phyloP scores from a whole-genome alignment of 2,797 vertebrate species.

The Malacoraja senta region DNA sequence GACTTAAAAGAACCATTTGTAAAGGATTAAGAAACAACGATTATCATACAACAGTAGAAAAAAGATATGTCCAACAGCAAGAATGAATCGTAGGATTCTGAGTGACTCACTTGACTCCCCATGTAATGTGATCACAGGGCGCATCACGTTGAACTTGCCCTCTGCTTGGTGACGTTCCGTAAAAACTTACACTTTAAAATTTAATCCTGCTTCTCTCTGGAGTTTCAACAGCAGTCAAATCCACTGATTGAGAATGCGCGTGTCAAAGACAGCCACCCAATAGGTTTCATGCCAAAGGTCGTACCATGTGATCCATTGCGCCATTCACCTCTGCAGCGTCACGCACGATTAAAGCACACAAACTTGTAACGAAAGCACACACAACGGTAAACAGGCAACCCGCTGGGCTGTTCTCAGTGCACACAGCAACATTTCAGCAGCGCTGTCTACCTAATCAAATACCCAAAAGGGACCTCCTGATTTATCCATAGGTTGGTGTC shows the following conservation, averaged over 20 bases:
- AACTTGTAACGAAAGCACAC: neutral
- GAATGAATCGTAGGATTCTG: too few species aligned
- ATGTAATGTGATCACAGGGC: neutral
- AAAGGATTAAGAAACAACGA: neutral
- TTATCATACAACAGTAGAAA: neutral
- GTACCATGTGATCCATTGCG: too few species aligned
- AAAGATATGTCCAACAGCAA: neutral
- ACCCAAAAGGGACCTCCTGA: neutral
- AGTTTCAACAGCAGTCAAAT: neutral
- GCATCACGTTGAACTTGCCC: neutral
- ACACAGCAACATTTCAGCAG: neutral
- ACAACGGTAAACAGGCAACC: neutral
- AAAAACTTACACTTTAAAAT: neutral
- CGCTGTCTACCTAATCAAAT: neutral
- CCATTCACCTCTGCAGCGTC: neutral
- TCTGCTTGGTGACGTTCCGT: neutral
- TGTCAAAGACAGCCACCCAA: neutral
- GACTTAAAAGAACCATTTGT: neutral
- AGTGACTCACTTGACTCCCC: neutral
- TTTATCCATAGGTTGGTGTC: neutral
- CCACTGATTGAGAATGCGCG: neutral
- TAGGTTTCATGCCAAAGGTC: neutral
- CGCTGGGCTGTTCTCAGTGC: neutral
- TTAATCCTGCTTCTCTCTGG: neutral
- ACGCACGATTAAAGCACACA: neutral